Percentiles rank a stretch among this genome's conserved stretches.
Conservation (phyloP, 2,797 vertebrate species). For the Characodon lateralis region DNA sequence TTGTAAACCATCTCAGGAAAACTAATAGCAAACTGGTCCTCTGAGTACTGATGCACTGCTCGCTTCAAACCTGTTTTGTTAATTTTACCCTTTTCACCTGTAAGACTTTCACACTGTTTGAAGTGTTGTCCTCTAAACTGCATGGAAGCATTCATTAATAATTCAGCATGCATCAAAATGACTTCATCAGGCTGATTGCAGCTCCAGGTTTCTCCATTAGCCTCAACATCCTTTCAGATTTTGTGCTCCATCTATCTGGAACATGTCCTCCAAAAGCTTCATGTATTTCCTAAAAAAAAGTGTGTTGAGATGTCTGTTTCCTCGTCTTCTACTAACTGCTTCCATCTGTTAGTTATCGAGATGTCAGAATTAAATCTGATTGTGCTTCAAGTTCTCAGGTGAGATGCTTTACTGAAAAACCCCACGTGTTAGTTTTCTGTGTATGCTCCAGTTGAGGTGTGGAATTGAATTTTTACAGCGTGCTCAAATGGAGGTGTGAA, state of each 20-base stretch:
- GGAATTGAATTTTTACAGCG: slow-evolving; percentile 25
- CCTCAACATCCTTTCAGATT: slow-evolving; percentile 44
- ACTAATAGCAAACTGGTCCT: not conserved
- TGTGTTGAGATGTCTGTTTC: slow-evolving; percentile 20
- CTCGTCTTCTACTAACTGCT: slow-evolving; percentile 13
- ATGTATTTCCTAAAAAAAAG: slow-evolving; percentile 21
- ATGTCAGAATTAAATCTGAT: slow-evolving; percentile 21
- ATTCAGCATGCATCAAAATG: not conserved
- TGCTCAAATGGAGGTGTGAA: slow-evolving; percentile 45
- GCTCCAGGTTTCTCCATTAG: slow-evolving; percentile 41
- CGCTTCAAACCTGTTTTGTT: too few relatives aligned
- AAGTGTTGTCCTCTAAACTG: not conserved
- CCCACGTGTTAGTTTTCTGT: slow-evolving; percentile 20
- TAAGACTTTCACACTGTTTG: not conserved
- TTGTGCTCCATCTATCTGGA: slow-evolving; percentile 50
- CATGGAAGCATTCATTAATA: not conserved
- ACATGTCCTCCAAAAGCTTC: slow-evolving; percentile 27
- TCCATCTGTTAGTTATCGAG: slow-evolving; percentile 23
- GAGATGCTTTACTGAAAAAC: slow-evolving; percentile 4
- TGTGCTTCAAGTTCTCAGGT: slow-evolving; percentile 10
- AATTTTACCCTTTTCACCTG: not conserved
- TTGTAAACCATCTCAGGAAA: not conserved
- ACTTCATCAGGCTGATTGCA: slow-evolving; percentile 30
- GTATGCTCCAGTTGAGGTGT: slow-evolving; percentile 14
- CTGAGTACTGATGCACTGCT: not conserved